Percentiles rank a stretch among this genome's conserved stretches.
Conservation (phyloP, 2,888 invertebrate species). For the Hemaris fuciformis region DNA sequence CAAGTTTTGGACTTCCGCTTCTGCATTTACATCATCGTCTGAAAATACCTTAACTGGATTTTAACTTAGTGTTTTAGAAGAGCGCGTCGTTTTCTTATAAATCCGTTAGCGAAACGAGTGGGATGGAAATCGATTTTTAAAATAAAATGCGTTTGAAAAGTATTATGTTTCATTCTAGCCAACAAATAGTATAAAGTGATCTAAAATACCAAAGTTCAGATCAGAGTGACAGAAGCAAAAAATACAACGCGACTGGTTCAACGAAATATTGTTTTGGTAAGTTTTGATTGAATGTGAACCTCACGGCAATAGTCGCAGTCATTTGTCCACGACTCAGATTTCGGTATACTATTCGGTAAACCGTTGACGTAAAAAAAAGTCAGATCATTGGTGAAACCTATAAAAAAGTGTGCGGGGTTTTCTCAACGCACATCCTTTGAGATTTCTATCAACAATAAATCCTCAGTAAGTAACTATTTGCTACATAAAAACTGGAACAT, state of each 20-base stretch:
- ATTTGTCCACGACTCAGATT: neutral
- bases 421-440: slow-evolving; percentile 8
- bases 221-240: neutral
- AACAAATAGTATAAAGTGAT: neutral
- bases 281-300: neutral
- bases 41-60: neutral
- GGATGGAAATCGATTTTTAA: neutral
- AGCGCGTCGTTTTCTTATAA: neutral
- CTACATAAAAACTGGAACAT: slow-evolving; percentile 15
- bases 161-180: neutral
- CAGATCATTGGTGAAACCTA: neutral
- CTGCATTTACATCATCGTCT: neutral
- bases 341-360: neutral
- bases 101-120: neutral
- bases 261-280: neutral
- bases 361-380: neutral
- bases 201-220: slow-evolving; percentile 1
- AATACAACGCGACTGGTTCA: too few relatives aligned
- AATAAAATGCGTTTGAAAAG: neutral
- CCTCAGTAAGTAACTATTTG: slow-evolving; percentile 14
- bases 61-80: neutral
- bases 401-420: slow-evolving; percentile 4
- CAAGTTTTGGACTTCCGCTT: neutral
- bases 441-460: slow-evolving; percentile 15
- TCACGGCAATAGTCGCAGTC: neutral